Conservation (phyloP, 2,888 invertebrate genomes). For the Thumatha senex region DNA sequence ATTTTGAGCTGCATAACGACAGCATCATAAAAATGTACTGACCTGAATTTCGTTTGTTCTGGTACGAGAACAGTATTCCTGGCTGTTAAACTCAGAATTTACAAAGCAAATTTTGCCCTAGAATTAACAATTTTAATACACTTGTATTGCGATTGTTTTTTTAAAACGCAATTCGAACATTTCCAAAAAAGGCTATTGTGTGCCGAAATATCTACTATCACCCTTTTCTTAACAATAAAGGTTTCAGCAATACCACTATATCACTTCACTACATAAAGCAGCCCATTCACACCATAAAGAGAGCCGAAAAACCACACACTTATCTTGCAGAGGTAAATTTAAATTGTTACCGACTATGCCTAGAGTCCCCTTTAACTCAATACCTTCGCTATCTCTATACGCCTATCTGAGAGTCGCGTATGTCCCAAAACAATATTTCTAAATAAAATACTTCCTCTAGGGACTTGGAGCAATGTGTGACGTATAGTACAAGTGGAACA, state of each 20-base stretch:
- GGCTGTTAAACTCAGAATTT: background rate
- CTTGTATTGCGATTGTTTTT: too few relatives aligned
- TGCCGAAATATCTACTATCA: background rate
- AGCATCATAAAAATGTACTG: too few relatives aligned
- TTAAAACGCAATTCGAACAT: too few relatives aligned
- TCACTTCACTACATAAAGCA: slow-evolving; percentile 35
- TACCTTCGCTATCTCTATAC: slow-evolving; percentile 52
- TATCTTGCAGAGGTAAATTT: slow-evolving; percentile 46
- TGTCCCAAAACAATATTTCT: slow-evolving; percentile 75
- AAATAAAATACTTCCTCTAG: slow-evolving; percentile 69
- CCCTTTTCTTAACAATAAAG: slow-evolving; percentile 5
- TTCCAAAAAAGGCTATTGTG: background rate
- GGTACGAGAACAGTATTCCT: too few relatives aligned
- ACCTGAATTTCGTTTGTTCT: too few relatives aligned
- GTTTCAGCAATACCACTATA: slow-evolving; percentile 21
- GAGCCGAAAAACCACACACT: slow-evolving; percentile 38
- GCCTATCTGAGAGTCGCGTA: slow-evolving; percentile 56
- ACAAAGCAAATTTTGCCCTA: background rate
- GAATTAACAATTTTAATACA: too few relatives aligned
- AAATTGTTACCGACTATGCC: slow-evolving; percentile 49
- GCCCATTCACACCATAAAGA: slow-evolving; percentile 35
- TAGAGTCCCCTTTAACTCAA: slow-evolving; percentile 46
- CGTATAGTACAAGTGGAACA: slow-evolving; percentile 22
- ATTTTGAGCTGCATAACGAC: too few relatives aligned
- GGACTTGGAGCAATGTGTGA: slow-evolving; percentile 38